Conservation (phyloP, 2,797 vertebrate species). For the Hephaestus fuliginosus region DNA sequence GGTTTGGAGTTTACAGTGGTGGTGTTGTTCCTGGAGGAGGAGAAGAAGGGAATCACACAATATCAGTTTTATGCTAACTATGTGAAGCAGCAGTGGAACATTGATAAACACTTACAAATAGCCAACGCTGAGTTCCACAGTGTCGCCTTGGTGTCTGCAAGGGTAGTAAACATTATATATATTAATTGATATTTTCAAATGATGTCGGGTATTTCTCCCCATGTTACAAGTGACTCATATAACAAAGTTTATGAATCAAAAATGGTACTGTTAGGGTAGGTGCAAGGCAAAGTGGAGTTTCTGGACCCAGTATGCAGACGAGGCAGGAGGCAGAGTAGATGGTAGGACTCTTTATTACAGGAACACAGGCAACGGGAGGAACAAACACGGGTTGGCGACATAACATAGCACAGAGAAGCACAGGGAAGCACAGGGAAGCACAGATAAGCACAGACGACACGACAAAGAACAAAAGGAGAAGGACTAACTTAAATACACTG, state of each 20-base stretch:
- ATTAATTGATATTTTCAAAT: neutral
- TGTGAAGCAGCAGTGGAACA: neutral
- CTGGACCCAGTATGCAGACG: too few species aligned
- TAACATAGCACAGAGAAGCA: too few species aligned
- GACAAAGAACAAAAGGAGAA: too few species aligned
- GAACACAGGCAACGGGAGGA: too few species aligned
- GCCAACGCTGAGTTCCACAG: slow-evolving; percentile 19
- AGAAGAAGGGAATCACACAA: slow-evolving; percentile 2
- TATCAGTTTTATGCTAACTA: neutral
- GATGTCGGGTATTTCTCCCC: neutral
- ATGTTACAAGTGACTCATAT: neutral
- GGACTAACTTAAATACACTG: too few species aligned
- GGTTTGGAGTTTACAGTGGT: slow-evolving; percentile 26
- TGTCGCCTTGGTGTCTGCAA: slow-evolving; percentile 41
- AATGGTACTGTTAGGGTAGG: too few species aligned
- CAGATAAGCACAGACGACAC: too few species aligned
- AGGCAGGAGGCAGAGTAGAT: too few species aligned
- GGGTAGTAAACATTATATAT: neutral
- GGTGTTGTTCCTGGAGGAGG: slow-evolving; percentile 16
- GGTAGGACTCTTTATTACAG: too few species aligned
- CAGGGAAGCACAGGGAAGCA: too few species aligned
- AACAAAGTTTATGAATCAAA: neutral
- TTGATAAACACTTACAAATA: slow-evolving; percentile 42
- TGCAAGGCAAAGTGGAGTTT: too few species aligned
- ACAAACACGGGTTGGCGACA: too few species aligned